Base-by-base conservation (phyloP, 2,797 vertebrate species). In the Alexandromys oeconomus region DNA sequence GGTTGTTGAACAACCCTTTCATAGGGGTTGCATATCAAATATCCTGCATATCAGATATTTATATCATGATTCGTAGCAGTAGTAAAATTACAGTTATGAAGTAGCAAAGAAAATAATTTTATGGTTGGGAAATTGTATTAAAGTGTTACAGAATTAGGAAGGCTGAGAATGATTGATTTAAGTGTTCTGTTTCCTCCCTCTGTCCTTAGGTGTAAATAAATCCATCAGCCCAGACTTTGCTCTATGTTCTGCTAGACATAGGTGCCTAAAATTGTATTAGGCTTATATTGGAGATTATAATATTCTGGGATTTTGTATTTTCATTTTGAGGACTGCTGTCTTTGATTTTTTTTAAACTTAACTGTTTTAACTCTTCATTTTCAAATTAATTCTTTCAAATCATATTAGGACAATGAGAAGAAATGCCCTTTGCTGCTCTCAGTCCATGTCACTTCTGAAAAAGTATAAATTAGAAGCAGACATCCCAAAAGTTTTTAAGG, bases 331-430 rank as follows among this genome's bases (percentile, higher is more conserved):
- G 46, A 54, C 8, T 93, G 67, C 46, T 51, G 37, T 10, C 19
- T 77, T 84, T 78, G 65, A 73, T 29, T 11, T 61, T 61, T 82
- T 82, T 63, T 2, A 43, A 19, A 5, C 74, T 88, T 37, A 81
- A 54, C 69, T 90, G 11, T 2, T 92, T 76, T 69, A 17, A 19
- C n/a, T 67, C 31, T 96, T 37, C 17, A 63, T 69, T 97, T 93
- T 31, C 21, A 90, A 92, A 69, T 5, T 69, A 48, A 77, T 77
- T 31, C 43, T 89, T 89, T 95, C 76, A 89, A 63, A 86, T 65
- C 6, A 78, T 73, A 91, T 19, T n/a, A 67, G 15, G 82, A n/a
- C 0, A 34, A 77, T 61, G 89, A 85, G 54, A 48, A 86, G 88
- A 97, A 51, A 14, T 25, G 3, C 1, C 88, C 14, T 78, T 57